A percentile compares a stretch with the other conserved stretches of the same genome.
Conservation (phyloP, 2,888 invertebrate species). For the Heliconius sara region DNA sequence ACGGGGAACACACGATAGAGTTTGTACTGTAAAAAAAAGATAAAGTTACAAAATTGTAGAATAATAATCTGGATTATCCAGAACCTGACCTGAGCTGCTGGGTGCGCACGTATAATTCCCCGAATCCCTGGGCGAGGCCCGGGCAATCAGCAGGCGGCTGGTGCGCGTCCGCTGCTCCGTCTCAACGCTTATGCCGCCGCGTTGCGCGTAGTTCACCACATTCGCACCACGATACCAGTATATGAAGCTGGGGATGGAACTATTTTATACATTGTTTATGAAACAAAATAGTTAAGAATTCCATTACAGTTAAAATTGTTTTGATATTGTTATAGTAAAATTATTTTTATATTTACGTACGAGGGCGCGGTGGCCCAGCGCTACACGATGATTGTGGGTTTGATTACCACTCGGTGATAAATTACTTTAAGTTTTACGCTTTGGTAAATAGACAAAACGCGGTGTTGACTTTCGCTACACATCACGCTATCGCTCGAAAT, state of each 20-base stretch:
- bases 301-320: no score
- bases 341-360: neutral
- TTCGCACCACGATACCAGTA: conserved; percentile 93
- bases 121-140: conserved; percentile 92
- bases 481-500: neutral
- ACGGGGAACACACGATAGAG: no score
- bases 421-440: neutral
- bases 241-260: conserved; percentile 82
- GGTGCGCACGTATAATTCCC: conserved; percentile 96
- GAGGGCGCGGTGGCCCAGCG: neutral
- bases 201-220: conserved; percentile 92
- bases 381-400: neutral
- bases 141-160: conserved; percentile 92
- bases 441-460: neutral
- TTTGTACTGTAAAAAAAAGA: no score
- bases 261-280: conserved; percentile 25
- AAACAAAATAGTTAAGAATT: neutral
- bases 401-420: neutral
- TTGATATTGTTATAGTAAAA: no score
- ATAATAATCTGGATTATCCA: neutral
- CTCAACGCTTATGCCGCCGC: conserved; percentile 93
- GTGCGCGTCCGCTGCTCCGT: conserved; percentile 94
- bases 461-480: neutral
- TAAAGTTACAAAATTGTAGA: no score
- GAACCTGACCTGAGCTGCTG: conserved; percentile 87